phyloP scores from a whole-genome alignment of 2,113 vertebrate genomes.

The Syngnathoides biaculeatus region DNA sequence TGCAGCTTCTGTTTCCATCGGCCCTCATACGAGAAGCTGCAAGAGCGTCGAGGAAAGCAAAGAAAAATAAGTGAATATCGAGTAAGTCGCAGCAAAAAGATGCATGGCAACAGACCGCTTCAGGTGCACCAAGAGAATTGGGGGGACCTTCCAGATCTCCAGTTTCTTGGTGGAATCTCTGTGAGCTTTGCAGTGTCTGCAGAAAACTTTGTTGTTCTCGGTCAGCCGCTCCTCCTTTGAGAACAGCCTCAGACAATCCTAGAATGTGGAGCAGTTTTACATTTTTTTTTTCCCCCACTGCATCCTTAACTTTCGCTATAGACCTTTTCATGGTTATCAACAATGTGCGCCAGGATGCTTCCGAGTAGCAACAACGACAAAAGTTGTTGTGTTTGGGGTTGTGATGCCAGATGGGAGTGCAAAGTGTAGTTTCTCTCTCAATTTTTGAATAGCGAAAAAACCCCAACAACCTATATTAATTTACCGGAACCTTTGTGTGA shows the following conservation, averaged over 20 bases:
- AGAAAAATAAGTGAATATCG: neutral
- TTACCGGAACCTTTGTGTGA: no score
- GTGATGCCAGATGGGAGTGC: no score
- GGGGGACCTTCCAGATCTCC: slow-evolving; percentile 98
- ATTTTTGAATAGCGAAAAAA: no score
- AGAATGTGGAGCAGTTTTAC: slow-evolving; percentile 1
- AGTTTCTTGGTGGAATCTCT: slow-evolving; percentile 95
- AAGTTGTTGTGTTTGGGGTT: no score
- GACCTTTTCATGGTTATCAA: neutral
- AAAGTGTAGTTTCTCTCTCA: no score
- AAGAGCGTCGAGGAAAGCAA: neutral
- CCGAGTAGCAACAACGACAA: no score
- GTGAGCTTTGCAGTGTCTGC: slow-evolving; percentile 91
- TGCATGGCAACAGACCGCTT: slow-evolving; percentile 79
- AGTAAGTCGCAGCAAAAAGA: neutral
- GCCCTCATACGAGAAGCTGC: slow-evolving; percentile 94
- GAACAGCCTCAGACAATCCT: slow-evolving; percentile 97
- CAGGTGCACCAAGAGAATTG: slow-evolving; percentile 91
- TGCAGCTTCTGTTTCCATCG: slow-evolving; percentile 98
- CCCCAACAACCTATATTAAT: no score
- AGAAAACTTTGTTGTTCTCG: slow-evolving; percentile 94
- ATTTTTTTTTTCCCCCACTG: neutral
- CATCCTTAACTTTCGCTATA: neutral
- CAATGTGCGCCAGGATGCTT: no score
- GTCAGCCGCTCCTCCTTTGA: slow-evolving; percentile 96